phyloP scores from a whole-genome alignment of 1,140 invertebrate species.

The Drosophila repleta region DNA sequence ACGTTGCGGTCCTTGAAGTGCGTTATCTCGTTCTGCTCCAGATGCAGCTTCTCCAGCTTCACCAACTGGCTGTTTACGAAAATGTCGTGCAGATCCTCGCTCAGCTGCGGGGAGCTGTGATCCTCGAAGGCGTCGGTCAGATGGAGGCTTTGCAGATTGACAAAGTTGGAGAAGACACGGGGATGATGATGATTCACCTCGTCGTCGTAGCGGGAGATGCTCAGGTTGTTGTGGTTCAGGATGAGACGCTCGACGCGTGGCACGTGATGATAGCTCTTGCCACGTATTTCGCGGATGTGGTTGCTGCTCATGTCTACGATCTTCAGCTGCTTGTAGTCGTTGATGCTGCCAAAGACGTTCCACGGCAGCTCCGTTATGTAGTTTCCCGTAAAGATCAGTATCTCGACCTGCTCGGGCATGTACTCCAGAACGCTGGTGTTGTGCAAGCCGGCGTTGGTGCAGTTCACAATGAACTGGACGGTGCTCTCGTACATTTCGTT shows the following conservation, averaged over 20 bases:
- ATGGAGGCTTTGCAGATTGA: conserved; percentile 89
- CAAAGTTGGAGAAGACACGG: conserved; percentile 91
- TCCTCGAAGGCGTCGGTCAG: conserved; percentile 91
- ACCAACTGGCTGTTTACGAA: conserved; percentile 89
- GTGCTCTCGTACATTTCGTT: conserved; percentile 85
- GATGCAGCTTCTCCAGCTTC: conserved; percentile 89
- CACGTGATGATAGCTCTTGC: conserved; percentile 91
- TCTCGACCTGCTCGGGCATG: conserved; percentile 88
- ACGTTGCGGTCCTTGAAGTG: conserved; percentile 87
- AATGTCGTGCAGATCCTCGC: conserved; percentile 89
- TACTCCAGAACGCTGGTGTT: conserved; percentile 86
- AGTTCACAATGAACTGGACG: conserved; percentile 89
- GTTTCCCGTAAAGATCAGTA: conserved; percentile 91
- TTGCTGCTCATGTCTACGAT: conserved; percentile 92
- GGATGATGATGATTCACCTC: conserved; percentile 88
- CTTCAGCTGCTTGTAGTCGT: conserved; percentile 86
- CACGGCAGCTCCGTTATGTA: conserved; percentile 87
- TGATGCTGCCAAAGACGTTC: conserved; percentile 89
- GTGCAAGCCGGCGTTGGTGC: conserved; percentile 87
- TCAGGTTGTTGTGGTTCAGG: conserved; percentile 90
- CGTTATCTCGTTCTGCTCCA: conserved; percentile 92
- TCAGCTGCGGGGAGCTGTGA: conserved; percentile 86
- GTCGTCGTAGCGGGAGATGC: conserved; percentile 86
- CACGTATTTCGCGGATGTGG: conserved; percentile 89
- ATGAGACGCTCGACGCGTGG: conserved; percentile 89